Evolutionary conservation across 2,113 vertebrate species (phyloP), one percentile per base, ranked within the genome.

Genomic region (Falco punctatus): DNA sequence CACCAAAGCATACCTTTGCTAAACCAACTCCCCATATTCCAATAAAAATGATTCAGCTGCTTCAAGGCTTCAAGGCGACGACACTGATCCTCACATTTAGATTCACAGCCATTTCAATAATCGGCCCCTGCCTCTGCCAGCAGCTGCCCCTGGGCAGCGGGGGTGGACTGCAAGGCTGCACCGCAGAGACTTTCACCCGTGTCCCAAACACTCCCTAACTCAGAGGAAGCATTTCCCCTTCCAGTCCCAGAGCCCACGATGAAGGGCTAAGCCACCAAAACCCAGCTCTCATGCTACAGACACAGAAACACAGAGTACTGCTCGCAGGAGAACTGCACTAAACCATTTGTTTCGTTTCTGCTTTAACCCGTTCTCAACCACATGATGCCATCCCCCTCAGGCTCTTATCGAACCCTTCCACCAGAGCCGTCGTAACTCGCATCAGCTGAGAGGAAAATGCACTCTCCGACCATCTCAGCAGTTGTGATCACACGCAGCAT

Each of bases 311-410:
- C 49, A 13, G 9, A 52, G 38, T 13, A 23, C 15, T 32, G 24
- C 40, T 58, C 7, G 0, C 0, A 11, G 52, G 24, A 61, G n/a
- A 79, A 21, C 38, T 16, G 26, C 8, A 19, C 52, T 61, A 40
- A 54, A 55, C 21, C 26, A 5, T 3, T 48, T 49, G n/a, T 33
- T 82, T 33, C 28, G 38, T 66, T 55, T 54, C 66, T 38, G n/a
- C 71, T 15, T 72, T 1, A 0, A 4, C 44, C 13, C 0, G 0
- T 42, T 54, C 30, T 55, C 71, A 48, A 33, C 40, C 38, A 32
- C 52, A 52, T 0, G 0, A 59, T 17, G 14, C 75, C 61, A 74
- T 13, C 7, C 66, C 66, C 57, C 57, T 81, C 42, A 27, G 61
- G 61, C 27, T 70, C 61, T 35, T 73, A n/a, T 15, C 10, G 0